Conservation (phyloP, 2,888 invertebrate species). For the Hipparchia semele region DNA sequence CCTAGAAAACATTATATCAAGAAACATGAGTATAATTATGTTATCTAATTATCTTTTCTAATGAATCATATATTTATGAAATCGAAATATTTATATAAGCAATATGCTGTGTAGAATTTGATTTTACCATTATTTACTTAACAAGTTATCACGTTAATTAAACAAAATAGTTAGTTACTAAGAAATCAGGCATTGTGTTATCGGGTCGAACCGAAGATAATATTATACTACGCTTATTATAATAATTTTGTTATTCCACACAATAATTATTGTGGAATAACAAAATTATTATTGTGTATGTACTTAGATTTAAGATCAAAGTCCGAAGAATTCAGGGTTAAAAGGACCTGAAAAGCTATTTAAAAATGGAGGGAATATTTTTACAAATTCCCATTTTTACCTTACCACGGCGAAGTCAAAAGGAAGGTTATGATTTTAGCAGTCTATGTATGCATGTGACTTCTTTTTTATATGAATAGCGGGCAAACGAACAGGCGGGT, state of each 20-base stretch:
- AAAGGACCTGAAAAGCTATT: no score
- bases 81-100: constrained; percentile 13
- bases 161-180: not conserved
- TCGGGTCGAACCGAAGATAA: not conserved
- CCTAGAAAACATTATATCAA: constrained; percentile 28
- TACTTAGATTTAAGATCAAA: not conserved
- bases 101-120: constrained; percentile 10
- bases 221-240: not conserved
- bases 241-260: not conserved
- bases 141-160: constrained; percentile 3
- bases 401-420: no score
- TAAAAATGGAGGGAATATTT: no score
- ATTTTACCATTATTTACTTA: not conserved
- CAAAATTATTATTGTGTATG: not conserved
- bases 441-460: no score
- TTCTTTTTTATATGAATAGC: no score
- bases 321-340: no score
- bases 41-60: constrained; percentile 11
- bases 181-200: not conserved
- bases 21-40: no score
- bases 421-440: no score
- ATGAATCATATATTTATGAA: constrained; percentile 26
- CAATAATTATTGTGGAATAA: constrained; percentile 1
- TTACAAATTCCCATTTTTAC: not conserved
- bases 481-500: no score